A percentile compares a stretch with the other conserved stretches of the same genome.
phyloP scores from a whole-genome alignment of 2,113 vertebrate genomes.

The Xiphias gladius region DNA sequence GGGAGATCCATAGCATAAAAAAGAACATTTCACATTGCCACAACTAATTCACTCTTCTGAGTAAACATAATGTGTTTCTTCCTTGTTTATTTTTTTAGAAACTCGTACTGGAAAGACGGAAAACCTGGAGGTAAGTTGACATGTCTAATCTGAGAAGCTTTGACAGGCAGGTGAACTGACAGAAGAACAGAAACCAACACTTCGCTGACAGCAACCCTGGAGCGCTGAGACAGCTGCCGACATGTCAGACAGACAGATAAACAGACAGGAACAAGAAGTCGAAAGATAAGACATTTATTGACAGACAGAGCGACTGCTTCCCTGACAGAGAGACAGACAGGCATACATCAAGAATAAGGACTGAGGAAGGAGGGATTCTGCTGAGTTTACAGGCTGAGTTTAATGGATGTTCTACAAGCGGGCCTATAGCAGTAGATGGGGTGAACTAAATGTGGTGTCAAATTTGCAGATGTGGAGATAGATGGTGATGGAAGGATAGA shows the following conservation, averaged over 20 bases:
- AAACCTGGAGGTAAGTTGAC: constrained; percentile 74
- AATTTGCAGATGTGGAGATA: constrained; percentile 65
- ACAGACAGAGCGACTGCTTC: constrained; percentile 71
- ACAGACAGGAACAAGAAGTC: constrained; percentile 76
- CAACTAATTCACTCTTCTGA: constrained; percentile 58
- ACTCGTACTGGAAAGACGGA: constrained; percentile 41
- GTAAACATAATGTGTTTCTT: constrained; percentile 59
- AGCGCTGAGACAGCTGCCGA: constrained; percentile 78
- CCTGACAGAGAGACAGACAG: constrained; percentile 67
- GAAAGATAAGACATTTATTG: constrained; percentile 77
- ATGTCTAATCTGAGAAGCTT: constrained; percentile 76
- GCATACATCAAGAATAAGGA: constrained; percentile 52
- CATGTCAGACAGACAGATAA: constrained; percentile 79
- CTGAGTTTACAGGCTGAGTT: constrained; percentile 63
- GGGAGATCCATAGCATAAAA: constrained; percentile 26
- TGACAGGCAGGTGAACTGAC: constrained; percentile 83
- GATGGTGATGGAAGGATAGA: constrained; percentile 65
- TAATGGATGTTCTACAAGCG: constrained; percentile 61
- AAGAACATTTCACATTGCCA: constrained; percentile 25
- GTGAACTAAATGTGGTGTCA: constrained; percentile 67
- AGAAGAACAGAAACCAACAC: constrained; percentile 82
- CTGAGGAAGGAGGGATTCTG: constrained; percentile 52
- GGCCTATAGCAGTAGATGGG: constrained; percentile 44
- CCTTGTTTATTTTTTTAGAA: constrained; percentile 65
- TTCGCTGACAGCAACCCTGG: constrained; percentile 81